Evolutionary conservation across 2,888 invertebrate genomes (phyloP), one percentile per base, ranked within the genome.

Genomic region (Trilocha varians): DNA sequence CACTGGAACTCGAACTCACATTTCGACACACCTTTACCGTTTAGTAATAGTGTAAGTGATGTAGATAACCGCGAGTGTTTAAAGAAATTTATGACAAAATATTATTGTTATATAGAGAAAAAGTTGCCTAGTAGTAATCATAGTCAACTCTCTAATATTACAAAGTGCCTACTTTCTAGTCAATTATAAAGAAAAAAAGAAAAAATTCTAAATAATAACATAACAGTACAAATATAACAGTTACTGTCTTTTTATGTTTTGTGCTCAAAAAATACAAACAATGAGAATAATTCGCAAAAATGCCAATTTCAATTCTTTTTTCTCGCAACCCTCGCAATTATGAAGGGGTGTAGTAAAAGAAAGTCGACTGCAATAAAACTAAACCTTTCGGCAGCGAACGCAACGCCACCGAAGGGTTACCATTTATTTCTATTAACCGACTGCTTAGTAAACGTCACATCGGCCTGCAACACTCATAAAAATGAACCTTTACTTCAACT

Each of bases 331-430:
- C 67, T 70, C 57, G 65, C 80, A 76, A 78, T 82, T 78, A 79
- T 75, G 73, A 77, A 77, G 71, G 79, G 78, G 73, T 76, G 65
- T 65, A 65, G 68, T 70, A 67, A 77, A 73, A 80, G 77, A 82
- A 79, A 82, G 78, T 77, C 62, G 59, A 57, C 55, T 62, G 72
- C 70, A 75, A 80, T 82, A 84, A 84, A 83, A 77, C 65, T 82
- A 80, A 84, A 78, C 82, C 80, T 78, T 78, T 80, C 77, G 74
- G 76, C 77, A 68, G 76, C 75, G 70, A 75, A 70, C 64, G 67
- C 62, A 53, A 73, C 70, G 72, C 75, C 74, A 71, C 75, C 76
- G 82, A 82, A 80, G 84, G 84, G 84, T 83, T 82, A 73, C 70
- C 72, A 69, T 77, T 73, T 77, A 75, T 76, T 78, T 76, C 64